Percentiles rank a stretch among this genome's conserved stretches.
phyloP scores from a whole-genome alignment of 2,888 invertebrate genomes.

The Eilema caniola region DNA sequence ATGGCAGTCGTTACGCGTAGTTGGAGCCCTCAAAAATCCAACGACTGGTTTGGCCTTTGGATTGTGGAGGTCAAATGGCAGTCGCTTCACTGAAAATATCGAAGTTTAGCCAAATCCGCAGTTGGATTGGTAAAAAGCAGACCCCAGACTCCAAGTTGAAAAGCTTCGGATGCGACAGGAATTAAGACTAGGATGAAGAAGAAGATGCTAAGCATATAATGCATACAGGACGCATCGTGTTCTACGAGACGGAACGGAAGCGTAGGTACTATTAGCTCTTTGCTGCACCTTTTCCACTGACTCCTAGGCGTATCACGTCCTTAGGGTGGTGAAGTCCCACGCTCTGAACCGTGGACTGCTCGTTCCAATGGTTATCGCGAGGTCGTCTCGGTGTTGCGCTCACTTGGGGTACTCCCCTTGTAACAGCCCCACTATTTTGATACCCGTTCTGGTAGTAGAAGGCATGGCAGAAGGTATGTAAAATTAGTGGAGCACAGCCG shows the following conservation, averaged over 20 bases:
- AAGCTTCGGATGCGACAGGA: too few species aligned
- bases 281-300: background rate
- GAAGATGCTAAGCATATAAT: too few species aligned
- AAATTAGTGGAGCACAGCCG: background rate
- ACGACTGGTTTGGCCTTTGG: too few species aligned
- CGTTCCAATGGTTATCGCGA: background rate
- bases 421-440: background rate
- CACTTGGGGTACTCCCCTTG: background rate
- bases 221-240: too few species aligned
- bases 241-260: background rate
- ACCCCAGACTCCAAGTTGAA: too few species aligned
- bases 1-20: too few species aligned
- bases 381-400: background rate
- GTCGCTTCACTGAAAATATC: too few species aligned
- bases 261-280: background rate
- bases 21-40: too few species aligned
- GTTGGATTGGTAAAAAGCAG: too few species aligned
- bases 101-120: too few species aligned
- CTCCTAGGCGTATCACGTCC: background rate
- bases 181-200: too few species aligned
- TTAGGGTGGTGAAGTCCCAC: background rate
- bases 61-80: too few species aligned
- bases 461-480: background rate
- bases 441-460: background rate
- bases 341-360: background rate